Percentiles rank a stretch among this genome's conserved stretches.
Conservation (phyloP, 53 echinoderm and acorn worm genomes). For the Temnopleurus reevesii region DNA sequence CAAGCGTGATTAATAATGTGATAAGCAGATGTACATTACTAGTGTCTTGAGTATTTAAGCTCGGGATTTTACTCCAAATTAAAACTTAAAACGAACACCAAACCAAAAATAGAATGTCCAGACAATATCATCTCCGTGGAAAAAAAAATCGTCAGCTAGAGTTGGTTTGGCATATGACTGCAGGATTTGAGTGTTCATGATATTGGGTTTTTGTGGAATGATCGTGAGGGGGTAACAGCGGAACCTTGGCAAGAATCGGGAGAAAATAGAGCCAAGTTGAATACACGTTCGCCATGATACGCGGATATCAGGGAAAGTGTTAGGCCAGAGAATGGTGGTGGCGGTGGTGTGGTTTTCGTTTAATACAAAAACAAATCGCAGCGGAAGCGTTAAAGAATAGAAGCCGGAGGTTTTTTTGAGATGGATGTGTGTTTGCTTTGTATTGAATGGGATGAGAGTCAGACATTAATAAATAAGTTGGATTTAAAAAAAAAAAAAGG, state of each 20-base stretch:
- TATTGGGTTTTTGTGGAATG: not conserved
- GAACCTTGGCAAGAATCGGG: not conserved
- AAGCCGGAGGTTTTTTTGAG: constrained; percentile 34
- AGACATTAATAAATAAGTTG: constrained; percentile 16
- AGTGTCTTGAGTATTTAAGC: not conserved
- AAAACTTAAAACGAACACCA: too few species aligned
- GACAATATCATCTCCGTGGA: too few species aligned
- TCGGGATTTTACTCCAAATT: too few species aligned
- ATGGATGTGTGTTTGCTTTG: constrained; percentile 42
- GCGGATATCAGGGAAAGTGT: not conserved
- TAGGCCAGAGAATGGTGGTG: constrained; percentile 1
- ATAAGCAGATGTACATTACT: not conserved
- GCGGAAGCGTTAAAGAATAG: constrained; percentile 22
- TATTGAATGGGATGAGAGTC: constrained; percentile 53
- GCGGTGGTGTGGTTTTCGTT: too few species aligned
- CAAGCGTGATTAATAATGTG: too few species aligned
- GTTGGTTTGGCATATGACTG: too few species aligned
- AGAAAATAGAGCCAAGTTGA: not conserved
- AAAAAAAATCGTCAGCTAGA: not conserved
- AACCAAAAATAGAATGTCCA: too few species aligned
- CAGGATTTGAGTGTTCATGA: not conserved
- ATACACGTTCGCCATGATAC: constrained; percentile 7
- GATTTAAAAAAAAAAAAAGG: not conserved
- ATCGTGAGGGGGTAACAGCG: not conserved
- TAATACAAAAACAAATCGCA: constrained; percentile 7